Base-by-base conservation (phyloP, 2,797 vertebrate species). In the Sebastes itinus region DNA sequence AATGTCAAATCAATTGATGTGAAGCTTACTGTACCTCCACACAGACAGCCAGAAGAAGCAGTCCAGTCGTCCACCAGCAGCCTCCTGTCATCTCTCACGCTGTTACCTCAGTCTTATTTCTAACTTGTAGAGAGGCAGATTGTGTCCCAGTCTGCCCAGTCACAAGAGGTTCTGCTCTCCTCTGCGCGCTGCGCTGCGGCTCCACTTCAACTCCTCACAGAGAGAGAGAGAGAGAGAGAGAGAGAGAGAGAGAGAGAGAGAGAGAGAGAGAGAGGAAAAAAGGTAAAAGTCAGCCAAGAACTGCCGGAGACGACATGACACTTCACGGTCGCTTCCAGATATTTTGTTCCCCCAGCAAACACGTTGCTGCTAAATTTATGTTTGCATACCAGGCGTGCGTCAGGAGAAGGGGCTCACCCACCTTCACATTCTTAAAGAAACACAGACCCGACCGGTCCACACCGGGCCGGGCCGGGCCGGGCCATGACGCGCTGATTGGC, bases 361-460 rank as follows among this genome's bases (percentile, higher is more conserved):
- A 95, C 95, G 93, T 92, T 95, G 95, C 94, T 92, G 91, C 95
- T 96, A 94, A 95, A 95, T 95, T 94, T 96, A 94, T 95, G 94
- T 95, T 95, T 95, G 94, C 95, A 92, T 95, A 91, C 91, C 94
- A 89, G 86, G 85, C 92, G 93, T 80, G 93, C 92, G 94, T 94
- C 94, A 94, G 93, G 89, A 87, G 84, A 89, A 89, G 89, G 88
- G 93, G 85, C 94, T 95, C 93, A 93, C 93, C 94, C 94, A 94
- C 95, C 94, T 94, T 93, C 38, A 83, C 93, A 92, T 91, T 95
- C 95, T 96, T 96, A 96, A 96, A 96, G 95, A 86, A 86, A 95
- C 95, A 96, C 86, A 10, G 75, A 79, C 90, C 88, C 70, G 2
- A 42, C 38, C 38, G 38, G 38, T 16, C 38, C 38, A 42, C 14